Base-by-base conservation (phyloP, 2,113 vertebrate genomes). In the Plecotus auritus region DNA sequence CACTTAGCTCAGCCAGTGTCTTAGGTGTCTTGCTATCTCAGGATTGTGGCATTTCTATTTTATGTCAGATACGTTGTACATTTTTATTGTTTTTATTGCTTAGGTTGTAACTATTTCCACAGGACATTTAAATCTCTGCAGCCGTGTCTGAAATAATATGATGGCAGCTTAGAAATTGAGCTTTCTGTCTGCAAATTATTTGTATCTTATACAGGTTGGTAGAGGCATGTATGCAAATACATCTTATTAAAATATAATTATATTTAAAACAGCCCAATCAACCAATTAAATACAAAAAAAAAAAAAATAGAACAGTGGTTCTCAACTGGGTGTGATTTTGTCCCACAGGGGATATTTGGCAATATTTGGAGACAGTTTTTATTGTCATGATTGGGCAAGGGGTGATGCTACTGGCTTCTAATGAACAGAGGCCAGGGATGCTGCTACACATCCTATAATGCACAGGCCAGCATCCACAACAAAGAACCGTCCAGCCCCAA, bases 1-100 rank as follows among this genome's bases (percentile, higher is more conserved):
- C 98, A 98, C 98, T 98, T 97, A 97, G 98, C 97, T 98, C 98
- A 98, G 98, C 98, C 97, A 98, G 98, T 98, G 98, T 98, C 98
- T 98, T 98, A 97, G 98, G 97, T 98, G 97, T 98, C 98, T 98
- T 92, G 78, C 97, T 97, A 98, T 98, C 98, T 98, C 89, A 3
- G 95, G 96, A 92, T 83, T 94, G 91, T n/a, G 97, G 96, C 78
- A 76, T 97, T 98, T 97, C 96, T 93, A 85, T 0, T 7, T 97
- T 74, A 84, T 92, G 74, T 96, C 97, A 91, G 92, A 80, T 96
- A 81, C 61, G 93, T 83, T 94, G 86, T 92, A 90, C 80, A 49
- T 97, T 96, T 98, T 97, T 96, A 97, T 98, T 98, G 97, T 96
- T 97, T 98, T 96, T 97, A 95, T 89, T 84, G 49, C 88, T 76